These are phyloP conservation scores for Motacilla tschutschensis DNA, from an alignment of 2,113 vertebrate genomes.

Conservation along the genomic window DNA sequence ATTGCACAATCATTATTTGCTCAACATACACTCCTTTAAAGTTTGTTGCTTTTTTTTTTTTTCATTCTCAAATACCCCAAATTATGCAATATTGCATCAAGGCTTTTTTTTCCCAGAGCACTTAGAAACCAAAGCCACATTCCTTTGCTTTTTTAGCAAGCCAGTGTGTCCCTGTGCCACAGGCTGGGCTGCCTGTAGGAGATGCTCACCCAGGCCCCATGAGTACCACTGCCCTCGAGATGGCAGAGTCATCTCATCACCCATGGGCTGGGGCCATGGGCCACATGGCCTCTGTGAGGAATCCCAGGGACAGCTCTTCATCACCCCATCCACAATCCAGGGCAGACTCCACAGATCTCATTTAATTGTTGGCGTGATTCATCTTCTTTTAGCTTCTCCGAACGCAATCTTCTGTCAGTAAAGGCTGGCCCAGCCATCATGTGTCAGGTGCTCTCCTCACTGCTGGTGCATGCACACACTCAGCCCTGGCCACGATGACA, in stretches of 20 bases:
- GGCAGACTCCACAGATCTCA: neutral
- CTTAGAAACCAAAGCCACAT: neutral
- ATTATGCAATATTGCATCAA: neutral
- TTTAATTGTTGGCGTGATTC: neutral
- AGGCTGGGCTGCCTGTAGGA: neutral
- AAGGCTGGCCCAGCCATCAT: neutral
- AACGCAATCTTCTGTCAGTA: rapidly evolving
- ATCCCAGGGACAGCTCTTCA: neutral
- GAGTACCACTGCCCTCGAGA: rapidly evolving
- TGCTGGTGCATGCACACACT: neutral
- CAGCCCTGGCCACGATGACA: neutral
- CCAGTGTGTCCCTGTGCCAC: neutral
- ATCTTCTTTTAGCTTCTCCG: neutral
- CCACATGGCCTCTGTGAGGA: neutral
- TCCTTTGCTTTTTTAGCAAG: neutral
- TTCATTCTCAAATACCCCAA: neutral
- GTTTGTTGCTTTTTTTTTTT: neutral
- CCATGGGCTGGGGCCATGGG: neutral
- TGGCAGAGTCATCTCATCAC: neutral
- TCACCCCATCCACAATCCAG: neutral
- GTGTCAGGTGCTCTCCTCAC: neutral
- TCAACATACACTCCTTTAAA: neutral
- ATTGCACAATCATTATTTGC: neutral
- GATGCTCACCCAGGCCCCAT: neutral
- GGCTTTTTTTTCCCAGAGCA: neutral